Evolutionary conservation across 1,140 invertebrate genomes (phyloP), one percentile per base, ranked within the genome.

Genomic region (Drosophila funebris): DNA sequence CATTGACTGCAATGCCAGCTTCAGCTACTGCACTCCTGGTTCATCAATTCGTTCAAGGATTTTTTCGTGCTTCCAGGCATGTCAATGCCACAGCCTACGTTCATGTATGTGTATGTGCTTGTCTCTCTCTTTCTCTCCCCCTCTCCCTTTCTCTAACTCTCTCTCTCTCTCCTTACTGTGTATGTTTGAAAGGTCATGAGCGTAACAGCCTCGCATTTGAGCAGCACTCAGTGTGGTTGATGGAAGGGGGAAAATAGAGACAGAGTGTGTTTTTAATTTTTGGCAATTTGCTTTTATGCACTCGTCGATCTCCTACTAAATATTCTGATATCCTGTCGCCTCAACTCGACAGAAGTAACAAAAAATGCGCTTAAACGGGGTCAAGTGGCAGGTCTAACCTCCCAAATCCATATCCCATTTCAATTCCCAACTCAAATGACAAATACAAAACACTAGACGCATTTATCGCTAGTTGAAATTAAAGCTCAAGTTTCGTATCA

Each of bases 31-130:
- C 83, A 78, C 76, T 87, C 83, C 83, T 87, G 83, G 79, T 89
- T 70, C 50, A 74, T 78, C 83, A 73, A 88, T 87, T 83, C 72
- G 76, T 88, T 87, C 83, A 87, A 87, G 83, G 83, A 87, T 87
- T 87, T 87, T 87, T 87, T 87, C 78, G 50, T 62, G 73, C 63
- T 84, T 77, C 73, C 78, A 83, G 80, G 75, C 75, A 67, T 56
- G 56, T 44, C 57, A 31, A 27, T 48, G 43, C 14, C 22, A 36
- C 33, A 13, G 6, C 1, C 18, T 27, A 2, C n/a, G n/a, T n/a
- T n/a, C n/a, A n/a, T n/a, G n/a, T n/a, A n/a, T n/a, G n/a, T n/a
- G n/a, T n/a, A 29, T 16, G 9, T 8, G 33, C 9, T 4, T 39
- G 20, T 16, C n/a, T 24, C 3, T 27, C 24, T 27, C 24, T 27